Evolutionary conservation across 2,888 invertebrate genomes (phyloP).

Genomic region (Chironomus riparius): DNA sequence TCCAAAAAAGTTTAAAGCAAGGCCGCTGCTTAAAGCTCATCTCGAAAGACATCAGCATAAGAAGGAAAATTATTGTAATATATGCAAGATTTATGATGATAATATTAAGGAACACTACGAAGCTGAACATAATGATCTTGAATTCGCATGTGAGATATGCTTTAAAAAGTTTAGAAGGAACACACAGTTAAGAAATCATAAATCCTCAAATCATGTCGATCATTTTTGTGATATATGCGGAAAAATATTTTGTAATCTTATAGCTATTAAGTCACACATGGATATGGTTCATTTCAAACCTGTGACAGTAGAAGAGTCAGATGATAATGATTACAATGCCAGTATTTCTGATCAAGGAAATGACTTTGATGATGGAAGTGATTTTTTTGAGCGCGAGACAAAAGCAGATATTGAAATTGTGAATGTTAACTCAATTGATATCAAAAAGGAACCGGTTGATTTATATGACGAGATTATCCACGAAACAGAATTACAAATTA

Average conservation of each 20-base stretch:
- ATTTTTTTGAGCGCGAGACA: too few relatives aligned
- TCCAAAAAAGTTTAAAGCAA: neutral
- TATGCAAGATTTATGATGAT: neutral
- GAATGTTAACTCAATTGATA: neutral
- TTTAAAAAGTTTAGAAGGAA: neutral
- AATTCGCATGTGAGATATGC: neutral
- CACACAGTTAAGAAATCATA: neutral
- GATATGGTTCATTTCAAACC: too few relatives aligned
- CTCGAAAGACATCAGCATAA: too few relatives aligned
- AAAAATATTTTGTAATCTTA: too few relatives aligned
- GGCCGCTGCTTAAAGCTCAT: too few relatives aligned
- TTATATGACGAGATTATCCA: neutral
- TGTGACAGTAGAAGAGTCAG: too few relatives aligned
- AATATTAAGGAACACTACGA: neutral
- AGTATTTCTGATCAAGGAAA: too few relatives aligned
- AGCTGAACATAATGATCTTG: neutral
- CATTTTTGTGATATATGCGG: neutral
- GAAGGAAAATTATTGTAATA: neutral
- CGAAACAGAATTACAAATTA: neutral
- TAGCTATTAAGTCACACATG: too few relatives aligned
- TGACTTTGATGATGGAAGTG: too few relatives aligned
- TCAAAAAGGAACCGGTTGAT: neutral
- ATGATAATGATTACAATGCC: too few relatives aligned
- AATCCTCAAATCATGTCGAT: neutral
- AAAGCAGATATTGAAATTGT: neutral